These are phyloP conservation scores for Cotesia typhae DNA, from an alignment of 1,140 invertebrate species.

Conservation along the genomic window DNA sequence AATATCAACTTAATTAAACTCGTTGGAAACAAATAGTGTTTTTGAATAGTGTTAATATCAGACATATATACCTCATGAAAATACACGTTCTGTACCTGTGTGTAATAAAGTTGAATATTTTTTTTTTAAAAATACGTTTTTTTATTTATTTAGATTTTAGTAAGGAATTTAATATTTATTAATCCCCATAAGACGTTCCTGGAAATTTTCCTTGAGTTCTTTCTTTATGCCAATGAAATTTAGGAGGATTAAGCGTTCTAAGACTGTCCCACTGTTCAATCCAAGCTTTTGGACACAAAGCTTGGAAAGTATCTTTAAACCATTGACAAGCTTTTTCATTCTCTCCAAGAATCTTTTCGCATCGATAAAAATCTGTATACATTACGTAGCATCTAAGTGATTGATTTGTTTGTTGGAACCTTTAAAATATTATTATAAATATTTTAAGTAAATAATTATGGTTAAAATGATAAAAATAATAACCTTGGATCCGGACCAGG, in stretches of 20 bases:
- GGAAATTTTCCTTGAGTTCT: slow-evolving; percentile 45
- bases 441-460: not conserved
- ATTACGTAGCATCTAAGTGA: slow-evolving; percentile 58
- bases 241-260: slow-evolving; percentile 36
- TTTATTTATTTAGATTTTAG: slow-evolving; percentile 15
- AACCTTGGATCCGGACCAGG: too few relatives aligned
- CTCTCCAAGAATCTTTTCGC: slow-evolving; percentile 54
- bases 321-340: slow-evolving; percentile 51
- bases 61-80: slow-evolving; percentile 47
- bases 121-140: slow-evolving; percentile 39
- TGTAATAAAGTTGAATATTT: slow-evolving; percentile 45
- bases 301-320: slow-evolving; percentile 52
- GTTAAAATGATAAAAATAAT: not conserved
- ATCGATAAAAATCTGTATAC: slow-evolving; percentile 59
- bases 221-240: slow-evolving; percentile 47
- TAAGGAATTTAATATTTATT: not conserved
- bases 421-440: slow-evolving; percentile 28
- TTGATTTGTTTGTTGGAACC: slow-evolving; percentile 60
- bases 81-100: slow-evolving; percentile 53
- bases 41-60: slow-evolving; percentile 19
- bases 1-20: slow-evolving; percentile 7
- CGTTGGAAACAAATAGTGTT: slow-evolving; percentile 43
- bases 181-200: slow-evolving; percentile 45
- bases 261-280: slow-evolving; percentile 51
- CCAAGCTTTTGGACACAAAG: slow-evolving; percentile 54